phyloP scores from a whole-genome alignment of 30 jellyfish, hydroid and myxozoan genomes.

The Turritopsis rubra region DNA sequence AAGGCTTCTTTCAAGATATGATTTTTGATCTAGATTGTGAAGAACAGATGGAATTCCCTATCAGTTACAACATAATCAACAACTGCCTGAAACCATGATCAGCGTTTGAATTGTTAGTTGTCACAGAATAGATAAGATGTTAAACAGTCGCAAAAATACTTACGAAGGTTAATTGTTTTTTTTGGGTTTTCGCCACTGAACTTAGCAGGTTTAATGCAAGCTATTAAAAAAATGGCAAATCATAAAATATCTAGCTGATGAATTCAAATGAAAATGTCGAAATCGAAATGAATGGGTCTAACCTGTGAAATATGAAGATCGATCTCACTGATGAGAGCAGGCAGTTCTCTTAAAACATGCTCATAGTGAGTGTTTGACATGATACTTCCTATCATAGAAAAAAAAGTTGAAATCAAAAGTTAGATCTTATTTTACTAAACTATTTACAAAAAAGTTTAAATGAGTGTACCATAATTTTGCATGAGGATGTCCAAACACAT shows the following conservation, averaged over 20 bases:
- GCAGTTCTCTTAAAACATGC: constrained; percentile 69
- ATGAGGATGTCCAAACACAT: constrained; percentile 65
- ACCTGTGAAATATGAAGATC: constrained; percentile 94
- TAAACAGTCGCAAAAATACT: not conserved
- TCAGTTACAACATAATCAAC: too few relatives aligned
- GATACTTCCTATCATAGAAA: constrained; percentile 32
- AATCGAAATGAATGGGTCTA: not conserved
- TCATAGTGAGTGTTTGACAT: constrained; percentile 72
- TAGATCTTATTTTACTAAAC: too few relatives aligned
- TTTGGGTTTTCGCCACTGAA: constrained; percentile 51
- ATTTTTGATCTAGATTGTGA: constrained; percentile 53
- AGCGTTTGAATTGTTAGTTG: too few relatives aligned
- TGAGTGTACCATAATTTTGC: constrained; percentile 46
- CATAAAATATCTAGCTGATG: not conserved
- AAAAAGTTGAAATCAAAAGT: not conserved
- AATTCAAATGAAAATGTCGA: not conserved
- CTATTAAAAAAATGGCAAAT: constrained; percentile 22
- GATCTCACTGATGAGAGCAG: constrained; percentile 62
- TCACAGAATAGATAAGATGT: too few relatives aligned
- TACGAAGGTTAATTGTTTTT: constrained; percentile 45
- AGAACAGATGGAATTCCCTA: too few relatives aligned
- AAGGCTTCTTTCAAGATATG: constrained; percentile 64
- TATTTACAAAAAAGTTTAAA: not conserved
- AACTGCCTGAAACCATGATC: too few relatives aligned
- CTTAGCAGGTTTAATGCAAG: constrained; percentile 65